A percentile compares a stretch with the other conserved stretches of the same genome.
Conservation (phyloP, 2,888 invertebrate genomes). For the Dasysyrphus tricinctus region DNA sequence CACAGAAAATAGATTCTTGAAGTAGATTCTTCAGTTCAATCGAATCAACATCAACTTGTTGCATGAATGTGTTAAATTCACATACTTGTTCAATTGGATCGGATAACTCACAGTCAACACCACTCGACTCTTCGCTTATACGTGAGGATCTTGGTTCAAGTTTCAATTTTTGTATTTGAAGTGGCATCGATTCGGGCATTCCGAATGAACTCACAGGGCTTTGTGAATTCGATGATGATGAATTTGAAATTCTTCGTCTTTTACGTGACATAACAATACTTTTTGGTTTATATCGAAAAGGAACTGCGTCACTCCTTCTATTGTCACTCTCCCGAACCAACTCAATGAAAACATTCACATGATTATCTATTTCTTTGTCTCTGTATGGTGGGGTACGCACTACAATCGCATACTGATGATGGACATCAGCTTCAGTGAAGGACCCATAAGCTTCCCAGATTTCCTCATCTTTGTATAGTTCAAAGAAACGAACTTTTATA, state of each 20-base stretch:
- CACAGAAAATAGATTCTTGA: not conserved
- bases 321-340: slow-evolving; percentile 90
- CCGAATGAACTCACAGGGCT: slow-evolving; percentile 78
- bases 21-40: not conserved
- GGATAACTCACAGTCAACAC: not conserved
- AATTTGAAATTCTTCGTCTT: slow-evolving; percentile 79
- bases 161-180: slow-evolving; percentile 34
- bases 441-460: slow-evolving; percentile 89
- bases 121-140: slow-evolving; percentile 30
- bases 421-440: slow-evolving; percentile 93
- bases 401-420: slow-evolving; percentile 94
- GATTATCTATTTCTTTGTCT: slow-evolving; percentile 86
- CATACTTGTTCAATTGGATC: not conserved
- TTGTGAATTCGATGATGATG: slow-evolving; percentile 71
- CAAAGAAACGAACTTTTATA: slow-evolving; percentile 92
- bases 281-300: slow-evolving; percentile 88
- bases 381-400: slow-evolving; percentile 92
- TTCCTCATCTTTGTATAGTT: slow-evolving; percentile 87
- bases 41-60: slow-evolving; percentile 14
- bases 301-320: slow-evolving; percentile 86
- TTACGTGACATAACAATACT: slow-evolving; percentile 83
- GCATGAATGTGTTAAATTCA: slow-evolving; percentile 11
- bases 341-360: slow-evolving; percentile 88
- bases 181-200: slow-evolving; percentile 78
- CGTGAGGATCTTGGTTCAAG: not conserved